Evolutionary conservation across 2,888 invertebrate species (phyloP), one percentile per base, ranked within the genome.

Genomic region (Clitarchus hookeri): DNA sequence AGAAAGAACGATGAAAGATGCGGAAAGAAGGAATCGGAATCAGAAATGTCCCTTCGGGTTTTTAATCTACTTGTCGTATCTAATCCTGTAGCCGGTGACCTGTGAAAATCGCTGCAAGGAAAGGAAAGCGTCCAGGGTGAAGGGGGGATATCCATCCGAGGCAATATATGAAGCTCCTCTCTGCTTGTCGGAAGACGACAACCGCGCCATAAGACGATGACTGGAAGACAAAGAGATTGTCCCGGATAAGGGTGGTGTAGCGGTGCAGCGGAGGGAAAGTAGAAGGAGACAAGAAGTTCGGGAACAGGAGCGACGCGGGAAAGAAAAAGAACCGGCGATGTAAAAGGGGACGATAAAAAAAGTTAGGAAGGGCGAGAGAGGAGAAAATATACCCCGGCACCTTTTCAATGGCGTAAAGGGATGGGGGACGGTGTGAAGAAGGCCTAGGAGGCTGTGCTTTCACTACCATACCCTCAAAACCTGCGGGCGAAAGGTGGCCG

Each of bases 1-100:
- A 83, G 65, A 85, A 48, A 54, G 54, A 11, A 23, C 6, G 27
- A 80, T 48, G 82, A 82, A 48, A 82, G 79, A 23, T 13, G 84
- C 19, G 27, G 80, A 65, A 44, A 78, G 44, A 78, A 84, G 83
- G 78, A 54, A 82, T 44, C 54, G 44, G 44, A 82, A 77, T 44
- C 53, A 79, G 84, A 79, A 86, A 86, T 86, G 85, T 79, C 86
- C 85, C 83, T 84, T 83, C 84, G 83, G 84, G 83, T 84, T 86
- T 84, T 86, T 86, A 86, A 85, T 86, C 85, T 86, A 83, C 85
- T 86, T 65, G 44, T 44, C 84, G 86, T 87, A 87, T 86, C 87
- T 87, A 86, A 87, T 87, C 86, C 84, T 77, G 84, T 44, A 87
- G 85, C 84, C 87, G 79, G 84, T 87, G 87, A 87, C 87, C 87